Base-by-base conservation (phyloP, 2,888 invertebrate genomes). In the Lepidocyrtinus sp. region DNA sequence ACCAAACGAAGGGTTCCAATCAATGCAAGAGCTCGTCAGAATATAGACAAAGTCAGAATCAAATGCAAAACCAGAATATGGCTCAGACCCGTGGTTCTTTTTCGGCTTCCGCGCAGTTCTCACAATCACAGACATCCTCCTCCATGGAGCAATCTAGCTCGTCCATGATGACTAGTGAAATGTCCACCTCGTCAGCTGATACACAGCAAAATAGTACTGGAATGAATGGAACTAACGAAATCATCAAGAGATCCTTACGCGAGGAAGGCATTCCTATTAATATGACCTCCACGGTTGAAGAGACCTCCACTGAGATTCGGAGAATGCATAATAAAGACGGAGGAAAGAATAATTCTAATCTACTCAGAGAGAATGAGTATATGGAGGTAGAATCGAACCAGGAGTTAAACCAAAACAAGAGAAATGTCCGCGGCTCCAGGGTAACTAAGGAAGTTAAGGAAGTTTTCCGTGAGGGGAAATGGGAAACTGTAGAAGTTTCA, bases 381-480 rank as follows among this genome's bases (percentile, higher is more conserved):
- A 15, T 45, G n/a, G n/a, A n/a, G n/a, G n/a, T n/a, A n/a, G 50
- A 55, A 36, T 45, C 27, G 5, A 61, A 72, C 15, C 69, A 70
- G 0, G 59, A 77, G n/a, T 22, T 59, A 1, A 63, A 19, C 46
- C 55, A 55, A 2, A 73, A 46, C 24, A 27, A 73, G 61, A 46
- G 63, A 7, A 59, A 73, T 19, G 36, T 64, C 46, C 46, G 65
- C 5, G 74, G 82, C 1, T 26, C 64, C 1, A 75, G 79, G 15
- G 68, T 64, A 2, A 77, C 80, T 0, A 74, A 63, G 24, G 68
- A 83, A 45, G 79, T 64, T 62, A n/a, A n/a, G n/a, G n/a, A n/a
- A n/a, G 70, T 85, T 50, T 64, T 86, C 3, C 55, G 82, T 15
- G 85, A 82, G 1, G 85, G 85, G 2, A 85, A 85, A 76, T 65